Evolutionary conservation across 2,888 invertebrate genomes (phyloP), one percentile per base, ranked within the genome.

Genomic region (Epirrhoe tristata): DNA sequence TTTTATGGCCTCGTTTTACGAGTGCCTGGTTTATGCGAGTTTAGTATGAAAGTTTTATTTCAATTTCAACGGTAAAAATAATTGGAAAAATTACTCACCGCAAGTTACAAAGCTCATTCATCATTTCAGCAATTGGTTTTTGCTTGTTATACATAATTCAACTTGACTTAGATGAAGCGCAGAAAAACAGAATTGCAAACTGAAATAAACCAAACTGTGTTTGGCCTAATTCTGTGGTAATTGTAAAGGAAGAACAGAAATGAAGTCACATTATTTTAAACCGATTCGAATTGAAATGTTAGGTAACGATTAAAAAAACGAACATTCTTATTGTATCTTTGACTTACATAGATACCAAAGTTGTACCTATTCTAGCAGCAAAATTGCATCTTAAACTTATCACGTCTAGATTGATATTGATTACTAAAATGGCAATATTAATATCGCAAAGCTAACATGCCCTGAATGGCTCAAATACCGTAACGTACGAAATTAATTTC

Each of bases 1-100:
- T 82, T 86, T 85, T 85, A 85, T 68, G 61, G 39, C 46, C 43
- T 77, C 77, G 68, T 54, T 66, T 65, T 46, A 63, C 58, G 61
- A 70, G 67, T 34, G 59, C 63, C 55, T 39, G 34, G 54, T 31
- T 56, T 55, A 62, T 58, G 43, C 32, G 39, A 58, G 60, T 57
- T 43, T 12, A 53, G 52, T 60, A 61, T 46, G 10, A 60, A 48
- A 24, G 34, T 43, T 61, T 58, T 61, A 62, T 58, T 65, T 56
- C 46, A 51, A 57, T 57, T 60, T 31, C 43, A 65, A 52, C 56
- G 32, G 50, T 56, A 59, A 51, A 60, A 56, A 61, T 61, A 57
- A 58, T 57, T 57, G 60, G 32, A 53, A 53, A 61, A 58, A 54
- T 54, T 43, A 56, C 50, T 36, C 31, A 16, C n/a, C 51, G 43